Evolutionary conservation across 2,113 vertebrate genomes (phyloP).

Genomic region (Limnothrissa miodon): DNA sequence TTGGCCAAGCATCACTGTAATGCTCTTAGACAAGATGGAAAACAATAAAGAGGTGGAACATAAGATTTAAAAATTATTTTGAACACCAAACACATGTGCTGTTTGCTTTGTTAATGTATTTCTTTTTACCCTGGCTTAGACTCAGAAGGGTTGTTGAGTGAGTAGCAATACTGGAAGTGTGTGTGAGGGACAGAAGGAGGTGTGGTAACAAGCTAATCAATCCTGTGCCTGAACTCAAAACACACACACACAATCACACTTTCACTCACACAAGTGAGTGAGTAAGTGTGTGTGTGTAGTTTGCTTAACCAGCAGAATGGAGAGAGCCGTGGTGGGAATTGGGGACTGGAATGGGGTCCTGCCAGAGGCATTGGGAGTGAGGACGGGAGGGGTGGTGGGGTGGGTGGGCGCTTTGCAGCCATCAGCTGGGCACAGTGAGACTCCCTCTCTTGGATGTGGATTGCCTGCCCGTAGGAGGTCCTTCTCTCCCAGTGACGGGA

Average conservation of each 20-base stretch:
- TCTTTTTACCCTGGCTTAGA: not conserved
- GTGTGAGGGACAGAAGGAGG: not conserved
- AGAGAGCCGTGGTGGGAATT: not conserved
- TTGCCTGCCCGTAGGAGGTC: constrained; percentile 57
- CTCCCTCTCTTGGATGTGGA: constrained; percentile 53
- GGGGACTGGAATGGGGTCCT: constrained; percentile 22
- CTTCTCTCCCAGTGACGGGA: constrained; percentile 66
- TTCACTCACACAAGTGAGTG: not conserved
- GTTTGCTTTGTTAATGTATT: not conserved
- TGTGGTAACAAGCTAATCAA: constrained; percentile 54
- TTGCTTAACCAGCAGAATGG: constrained; percentile 18
- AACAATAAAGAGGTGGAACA: not conserved
- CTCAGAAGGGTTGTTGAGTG: not conserved
- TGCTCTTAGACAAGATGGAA: not conserved
- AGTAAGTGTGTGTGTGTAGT: too few relatives aligned
- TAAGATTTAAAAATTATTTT: not conserved
- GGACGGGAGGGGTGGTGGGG: constrained; percentile 47
- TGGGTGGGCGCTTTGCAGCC: constrained; percentile 29
- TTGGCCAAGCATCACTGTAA: not conserved
- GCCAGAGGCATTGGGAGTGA: constrained; percentile 48
- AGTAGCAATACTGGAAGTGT: not conserved
- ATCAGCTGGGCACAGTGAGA: constrained; percentile 36
- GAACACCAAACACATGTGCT: not conserved
- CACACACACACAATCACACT: not conserved
- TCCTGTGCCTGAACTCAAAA: constrained; percentile 18